Percentiles rank a stretch among this genome's conserved stretches.
Conservation (phyloP, 2,113 vertebrate species). For the Tachysurus vachellii region DNA sequence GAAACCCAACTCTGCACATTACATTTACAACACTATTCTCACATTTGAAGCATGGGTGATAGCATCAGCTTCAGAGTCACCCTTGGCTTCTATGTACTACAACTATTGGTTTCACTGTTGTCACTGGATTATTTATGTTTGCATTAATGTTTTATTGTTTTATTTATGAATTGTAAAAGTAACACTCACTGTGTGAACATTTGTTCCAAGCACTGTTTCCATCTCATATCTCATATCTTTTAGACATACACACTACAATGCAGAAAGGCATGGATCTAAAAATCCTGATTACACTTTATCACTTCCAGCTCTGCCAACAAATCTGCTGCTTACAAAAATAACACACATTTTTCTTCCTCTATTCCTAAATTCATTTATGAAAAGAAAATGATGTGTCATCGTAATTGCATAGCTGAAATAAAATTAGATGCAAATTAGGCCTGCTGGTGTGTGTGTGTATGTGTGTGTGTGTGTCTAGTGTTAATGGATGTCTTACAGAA, state of each 20-base stretch:
- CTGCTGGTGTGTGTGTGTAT: slow-evolving; percentile 42
- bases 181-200: neutral
- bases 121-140: neutral
- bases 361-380: slow-evolving; percentile 55
- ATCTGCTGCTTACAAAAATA: slow-evolving; percentile 46
- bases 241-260: neutral
- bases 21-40: neutral
- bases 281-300: slow-evolving; percentile 45
- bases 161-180: neutral
- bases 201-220: neutral
- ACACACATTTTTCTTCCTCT: slow-evolving; percentile 38
- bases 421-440: slow-evolving; percentile 54
- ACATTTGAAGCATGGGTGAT: neutral
- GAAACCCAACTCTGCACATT: neutral
- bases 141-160: neutral
- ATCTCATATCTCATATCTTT: neutral
- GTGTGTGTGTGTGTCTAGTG: slow-evolving; percentile 5
- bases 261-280: slow-evolving; percentile 45
- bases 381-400: slow-evolving; percentile 55
- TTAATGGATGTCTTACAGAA: slow-evolving; percentile 29
- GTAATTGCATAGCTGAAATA: slow-evolving; percentile 49
- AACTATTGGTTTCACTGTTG: neutral
- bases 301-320: slow-evolving; percentile 52
- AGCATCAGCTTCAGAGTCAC: neutral
- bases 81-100: neutral